Conservation (phyloP, 2,888 invertebrate genomes). For the Pegoplata infirma region DNA sequence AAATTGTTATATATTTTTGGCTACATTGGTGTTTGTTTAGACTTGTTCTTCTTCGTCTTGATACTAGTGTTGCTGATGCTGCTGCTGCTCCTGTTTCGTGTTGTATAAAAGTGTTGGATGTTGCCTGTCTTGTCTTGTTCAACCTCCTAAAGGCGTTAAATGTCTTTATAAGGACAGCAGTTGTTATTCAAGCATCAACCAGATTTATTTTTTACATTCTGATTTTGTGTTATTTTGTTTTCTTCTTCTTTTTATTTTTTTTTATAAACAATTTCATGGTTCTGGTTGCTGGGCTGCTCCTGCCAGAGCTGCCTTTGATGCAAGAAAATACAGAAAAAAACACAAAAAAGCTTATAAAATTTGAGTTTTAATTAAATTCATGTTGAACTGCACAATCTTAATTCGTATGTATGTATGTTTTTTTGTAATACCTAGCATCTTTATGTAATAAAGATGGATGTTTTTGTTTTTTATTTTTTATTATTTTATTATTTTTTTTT, state of each 20-base stretch:
- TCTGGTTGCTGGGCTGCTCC: conserved; percentile 20
- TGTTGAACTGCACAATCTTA: conserved; percentile 56
- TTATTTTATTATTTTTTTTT: conserved; percentile 25
- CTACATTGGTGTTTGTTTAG: conserved; percentile 22
- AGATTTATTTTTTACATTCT: conserved; percentile 52
- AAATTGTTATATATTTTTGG: conserved; percentile 51
- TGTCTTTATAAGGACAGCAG: conserved; percentile 57
- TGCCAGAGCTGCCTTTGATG: neutral
- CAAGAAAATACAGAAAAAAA: no score
- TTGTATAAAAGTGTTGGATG: conserved; percentile 21
- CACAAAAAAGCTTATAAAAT: conserved; percentile 61
- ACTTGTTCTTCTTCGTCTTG: conserved; percentile 1
- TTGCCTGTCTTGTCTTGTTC: conserved; percentile 48
- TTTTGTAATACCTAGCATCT: conserved; percentile 9
- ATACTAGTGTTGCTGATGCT: conserved; percentile 6
- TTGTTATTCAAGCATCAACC: conserved; percentile 56
- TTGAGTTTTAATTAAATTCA: conserved; percentile 62
- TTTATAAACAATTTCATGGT: neutral
- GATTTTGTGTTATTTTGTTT: conserved; percentile 25
- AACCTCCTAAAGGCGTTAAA: conserved; percentile 57
- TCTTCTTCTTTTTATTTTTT: conserved; percentile 9
- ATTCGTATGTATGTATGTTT: conserved; percentile 51
- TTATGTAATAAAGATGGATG: neutral
- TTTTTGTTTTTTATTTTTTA: no score
- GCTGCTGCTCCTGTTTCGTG: neutral